Evolutionary conservation across 2,113 vertebrate genomes (phyloP).

Genomic region (Melanerpes formicivorus): DNA sequence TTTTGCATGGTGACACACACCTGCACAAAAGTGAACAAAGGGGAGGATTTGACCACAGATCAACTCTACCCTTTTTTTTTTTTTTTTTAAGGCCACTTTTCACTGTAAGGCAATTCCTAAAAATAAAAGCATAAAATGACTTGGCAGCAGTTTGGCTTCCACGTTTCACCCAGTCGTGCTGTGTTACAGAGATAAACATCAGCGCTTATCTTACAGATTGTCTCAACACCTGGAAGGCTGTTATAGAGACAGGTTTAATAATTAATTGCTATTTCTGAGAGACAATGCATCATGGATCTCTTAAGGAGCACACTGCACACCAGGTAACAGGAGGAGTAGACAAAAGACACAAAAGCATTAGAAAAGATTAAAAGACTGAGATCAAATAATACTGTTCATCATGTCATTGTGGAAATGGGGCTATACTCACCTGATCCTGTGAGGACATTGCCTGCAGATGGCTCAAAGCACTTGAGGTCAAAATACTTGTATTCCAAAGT

Average conservation of each 20-base stretch:
- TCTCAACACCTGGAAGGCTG: constrained; percentile 51
- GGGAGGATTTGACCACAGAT: not conserved
- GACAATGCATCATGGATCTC: constrained; percentile 20
- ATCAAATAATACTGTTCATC: constrained; percentile 31
- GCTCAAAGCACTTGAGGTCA: not conserved
- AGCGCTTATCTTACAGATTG: constrained; percentile 50
- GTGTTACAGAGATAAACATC: constrained; percentile 30
- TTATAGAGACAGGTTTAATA: constrained; percentile 51
- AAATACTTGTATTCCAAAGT: constrained; percentile 19
- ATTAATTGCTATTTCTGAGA: constrained; percentile 45
- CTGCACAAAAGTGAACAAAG: not conserved
- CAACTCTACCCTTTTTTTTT: not conserved
- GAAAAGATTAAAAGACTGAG: constrained; percentile 1
- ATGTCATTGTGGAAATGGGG: not conserved
- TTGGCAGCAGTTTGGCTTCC: not conserved
- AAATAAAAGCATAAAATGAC: not conserved
- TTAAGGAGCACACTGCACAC: not conserved
- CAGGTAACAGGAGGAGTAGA: constrained; percentile 23
- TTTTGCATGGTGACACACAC: not conserved
- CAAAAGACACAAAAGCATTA: constrained; percentile 37
- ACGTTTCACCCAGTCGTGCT: not conserved
- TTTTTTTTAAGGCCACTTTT: not conserved
- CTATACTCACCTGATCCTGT: not conserved
- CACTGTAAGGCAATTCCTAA: not conserved
- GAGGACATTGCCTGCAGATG: not conserved